phyloP scores from a whole-genome alignment of 1,140 invertebrate genomes.

The Chelonus insularis region DNA sequence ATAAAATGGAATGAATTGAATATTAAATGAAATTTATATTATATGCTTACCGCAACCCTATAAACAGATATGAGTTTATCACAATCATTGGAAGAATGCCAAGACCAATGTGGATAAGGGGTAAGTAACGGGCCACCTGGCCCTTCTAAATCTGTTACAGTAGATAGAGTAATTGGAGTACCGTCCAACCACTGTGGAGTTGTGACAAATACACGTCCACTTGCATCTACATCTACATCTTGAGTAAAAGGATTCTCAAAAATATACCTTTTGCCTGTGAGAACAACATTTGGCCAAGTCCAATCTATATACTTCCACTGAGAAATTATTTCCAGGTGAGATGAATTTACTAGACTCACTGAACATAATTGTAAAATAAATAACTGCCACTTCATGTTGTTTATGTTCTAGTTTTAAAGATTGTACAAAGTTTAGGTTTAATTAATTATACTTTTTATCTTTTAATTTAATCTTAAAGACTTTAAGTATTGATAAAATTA shows the following conservation, averaged over 20 bases:
- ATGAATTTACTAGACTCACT: conserved; percentile 7
- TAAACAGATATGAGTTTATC: conserved; percentile 55
- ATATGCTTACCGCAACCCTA: conserved; percentile 52
- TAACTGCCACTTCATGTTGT: too few relatives aligned
- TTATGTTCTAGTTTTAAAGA: too few relatives aligned
- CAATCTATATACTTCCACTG: conserved; percentile 56
- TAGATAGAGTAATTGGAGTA: conserved; percentile 53
- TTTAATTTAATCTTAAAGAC: too few relatives aligned
- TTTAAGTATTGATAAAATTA: too few relatives aligned
- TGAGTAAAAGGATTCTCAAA: conserved; percentile 52
- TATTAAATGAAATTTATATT: conserved; percentile 1
- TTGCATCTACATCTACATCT: conserved; percentile 52
- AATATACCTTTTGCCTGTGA: conserved; percentile 47
- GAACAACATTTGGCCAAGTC: conserved; percentile 43
- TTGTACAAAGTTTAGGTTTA: too few relatives aligned
- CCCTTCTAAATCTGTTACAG: conserved; percentile 42
- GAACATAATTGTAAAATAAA: background rate
- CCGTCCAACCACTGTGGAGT: conserved; percentile 57
- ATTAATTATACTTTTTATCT: too few relatives aligned
- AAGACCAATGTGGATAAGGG: conserved; percentile 56
- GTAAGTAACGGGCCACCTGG: conserved; percentile 48
- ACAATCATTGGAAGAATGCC: conserved; percentile 48
- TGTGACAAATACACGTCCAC: conserved; percentile 55
- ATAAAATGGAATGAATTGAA: background rate
- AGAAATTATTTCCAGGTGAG: conserved; percentile 40